Evolutionary conservation across 2,113 vertebrate genomes (phyloP), one percentile per base, ranked within the genome.

Genomic region (Ammodytes marinus): DNA sequence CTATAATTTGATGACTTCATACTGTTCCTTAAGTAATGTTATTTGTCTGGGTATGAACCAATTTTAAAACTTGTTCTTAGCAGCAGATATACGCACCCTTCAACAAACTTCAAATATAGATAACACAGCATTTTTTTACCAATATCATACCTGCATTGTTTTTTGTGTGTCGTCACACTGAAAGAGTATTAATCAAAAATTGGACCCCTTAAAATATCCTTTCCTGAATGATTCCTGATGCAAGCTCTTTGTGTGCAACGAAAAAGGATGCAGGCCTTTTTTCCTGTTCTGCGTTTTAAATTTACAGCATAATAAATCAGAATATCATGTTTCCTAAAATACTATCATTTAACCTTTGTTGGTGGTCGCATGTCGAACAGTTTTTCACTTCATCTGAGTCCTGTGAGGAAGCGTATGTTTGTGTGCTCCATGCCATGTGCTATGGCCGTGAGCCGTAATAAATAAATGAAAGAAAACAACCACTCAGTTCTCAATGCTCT

Each of bases 161-260:
- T 50, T 50, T 42, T 53, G 17, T 27, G 54, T 80, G 66, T 87
- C 87, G 92, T 93, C 64, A 88, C 71, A 86, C 74, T 92, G 83
- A 92, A 86, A 92, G 14, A 80, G 72, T 83, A 83, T 88, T 40
- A 92, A 88, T 91, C 75, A 78, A 79, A 89, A 47, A 35, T 11
- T n/a, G 70, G 19, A 65, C 10, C 47, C 27, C 12, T 67, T 45
- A 75, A 82, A 69, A 72, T 60, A 49, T 17, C 77, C 27, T 76
- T 58, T 67, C 14, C 64, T 35, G 55, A 63, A 80, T 85, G 55
- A 89, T 88, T 82, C 57, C 86, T 72, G 50, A 64, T 14, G n/a
- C 65, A 42, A 53, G 52, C 17, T 78, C 17, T 73, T 53, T 39
- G 45, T 83, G 27, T 19, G 42, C 7, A 17, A 63, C 2, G 4